These are phyloP conservation scores for Hirtodrosophila duncani DNA, from an alignment of 2,888 invertebrate species.

Conservation along the genomic window DNA sequence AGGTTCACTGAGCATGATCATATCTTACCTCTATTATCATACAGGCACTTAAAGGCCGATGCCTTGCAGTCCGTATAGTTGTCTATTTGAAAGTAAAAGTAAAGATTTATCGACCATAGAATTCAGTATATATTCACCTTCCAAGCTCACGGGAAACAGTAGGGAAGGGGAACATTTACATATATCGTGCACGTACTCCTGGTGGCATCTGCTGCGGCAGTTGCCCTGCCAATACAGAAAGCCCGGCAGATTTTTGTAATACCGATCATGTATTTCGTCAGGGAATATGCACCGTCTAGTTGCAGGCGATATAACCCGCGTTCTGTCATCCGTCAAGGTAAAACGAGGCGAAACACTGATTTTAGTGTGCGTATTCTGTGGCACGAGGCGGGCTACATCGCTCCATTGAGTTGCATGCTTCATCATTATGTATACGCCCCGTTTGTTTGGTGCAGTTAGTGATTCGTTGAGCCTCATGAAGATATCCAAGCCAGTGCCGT, in stretches of 20 bases:
- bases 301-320: constrained; percentile 50
- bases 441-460: constrained; percentile 23
- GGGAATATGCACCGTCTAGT: constrained; percentile 68
- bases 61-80: constrained; percentile 68
- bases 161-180: constrained; percentile 73
- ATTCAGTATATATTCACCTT: constrained; percentile 34
- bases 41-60: constrained; percentile 70
- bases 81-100: constrained; percentile 39
- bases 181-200: constrained; percentile 63
- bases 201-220: constrained; percentile 74
- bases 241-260: constrained; percentile 70
- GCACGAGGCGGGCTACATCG: constrained; percentile 46
- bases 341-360: constrained; percentile 59
- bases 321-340: constrained; percentile 53
- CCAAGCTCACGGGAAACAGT: constrained; percentile 62
- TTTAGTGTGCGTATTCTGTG: constrained; percentile 49
- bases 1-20: too few species aligned
- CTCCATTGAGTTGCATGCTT: constrained; percentile 72
- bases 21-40: constrained; percentile 62
- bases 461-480: constrained; percentile 46
- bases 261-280: constrained; percentile 53
- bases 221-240: constrained; percentile 72
- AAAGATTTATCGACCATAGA: neutral
- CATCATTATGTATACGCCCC: constrained; percentile 69
- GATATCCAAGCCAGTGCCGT: constrained; percentile 68